A percentile compares a stretch with the other conserved stretches of the same genome.
Evolutionary conservation across 1,140 invertebrate species (phyloP).

Genomic region (Drosophila persimilis): DNA sequence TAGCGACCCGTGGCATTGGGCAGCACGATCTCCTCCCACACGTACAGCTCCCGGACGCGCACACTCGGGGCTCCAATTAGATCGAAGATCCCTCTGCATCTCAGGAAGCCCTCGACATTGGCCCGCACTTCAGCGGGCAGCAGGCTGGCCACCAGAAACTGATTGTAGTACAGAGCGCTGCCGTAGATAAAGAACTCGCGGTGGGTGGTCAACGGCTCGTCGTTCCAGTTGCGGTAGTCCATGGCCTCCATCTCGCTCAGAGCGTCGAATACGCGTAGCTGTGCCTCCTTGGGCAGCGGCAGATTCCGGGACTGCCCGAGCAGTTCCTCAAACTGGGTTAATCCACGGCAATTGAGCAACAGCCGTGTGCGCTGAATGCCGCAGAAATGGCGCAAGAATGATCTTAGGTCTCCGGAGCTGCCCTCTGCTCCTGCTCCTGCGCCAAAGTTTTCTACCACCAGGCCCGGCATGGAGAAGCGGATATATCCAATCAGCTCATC

Average conservation of each 20-base stretch:
- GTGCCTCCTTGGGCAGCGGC: slow-evolving; percentile 89
- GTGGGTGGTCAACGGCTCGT: slow-evolving; percentile 90
- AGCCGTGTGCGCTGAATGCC: slow-evolving; percentile 62
- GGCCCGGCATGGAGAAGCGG: slow-evolving; percentile 65
- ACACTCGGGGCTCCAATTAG: slow-evolving; percentile 85
- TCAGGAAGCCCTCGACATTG: slow-evolving; percentile 88
- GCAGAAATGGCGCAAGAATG: slow-evolving; percentile 67
- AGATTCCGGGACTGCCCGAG: slow-evolving; percentile 78
- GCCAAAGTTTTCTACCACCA: slow-evolving; percentile 63
- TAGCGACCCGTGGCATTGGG: slow-evolving; percentile 84
- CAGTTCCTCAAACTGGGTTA: slow-evolving; percentile 68
- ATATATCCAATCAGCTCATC: slow-evolving; percentile 76
- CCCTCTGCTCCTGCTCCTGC: too few species aligned
- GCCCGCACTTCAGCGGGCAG: slow-evolving; percentile 88
- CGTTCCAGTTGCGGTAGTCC: slow-evolving; percentile 92
- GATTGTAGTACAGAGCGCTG: slow-evolving; percentile 88
- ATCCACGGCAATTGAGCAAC: slow-evolving; percentile 34
- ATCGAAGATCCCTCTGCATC: slow-evolving; percentile 87
- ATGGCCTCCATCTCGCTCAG: slow-evolving; percentile 91
- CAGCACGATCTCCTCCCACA: slow-evolving; percentile 90
- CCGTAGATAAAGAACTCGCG: slow-evolving; percentile 90
- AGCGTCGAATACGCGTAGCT: slow-evolving; percentile 90
- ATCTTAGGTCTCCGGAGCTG: slow-evolving; percentile 12
- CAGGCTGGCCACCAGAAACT: slow-evolving; percentile 89
- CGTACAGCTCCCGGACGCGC: slow-evolving; percentile 87